Evolutionary conservation across 2,797 vertebrate genomes (phyloP), one percentile per base, ranked within the genome.

Genomic region (Lindbergichthys nudifrons): DNA sequence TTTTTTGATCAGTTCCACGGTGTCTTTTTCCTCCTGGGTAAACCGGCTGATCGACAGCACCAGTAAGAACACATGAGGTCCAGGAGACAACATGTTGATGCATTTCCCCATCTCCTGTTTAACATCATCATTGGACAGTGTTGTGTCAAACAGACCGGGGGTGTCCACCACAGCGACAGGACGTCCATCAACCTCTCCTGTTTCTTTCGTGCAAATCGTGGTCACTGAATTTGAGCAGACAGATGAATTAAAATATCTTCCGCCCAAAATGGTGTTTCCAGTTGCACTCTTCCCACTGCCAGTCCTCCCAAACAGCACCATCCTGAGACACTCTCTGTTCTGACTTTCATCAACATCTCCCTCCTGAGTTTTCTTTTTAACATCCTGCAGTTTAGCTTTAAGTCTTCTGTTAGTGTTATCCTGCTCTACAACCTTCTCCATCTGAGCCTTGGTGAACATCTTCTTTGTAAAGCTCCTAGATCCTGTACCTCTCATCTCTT

Each of bases 241-340:
- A 14, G 52, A 21, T 0, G 51, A 10, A 42, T 10, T 2, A 1
- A 23, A 78, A 78, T 15, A 9, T 0, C 59, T 0, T 18, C 10
- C n/a, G 19, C 70, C 45, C 3, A 65, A n/a, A 45, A 80, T 80
- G n/a, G 73, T 81, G 80, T 84, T 84, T 58, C 36, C 87, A 2
- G 79, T 8, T 1, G 79, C 11, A 8, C 87, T 88, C 43, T 80
- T 84, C 2, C 87, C 84, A 48, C 13, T 11, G 1, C 84, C 87
- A 18, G 82, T 85, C 45, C 81, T 83, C 11, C 86, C 78, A 10
- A 84, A 47, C 47, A 87, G 59, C 13, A 85, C 80, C 4, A 87
- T 70, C 70, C 64, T 85, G 48, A 85, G 53, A 43, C 36, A 1
- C 16, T 80, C 68, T 50, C 30, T 5, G 9, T 58, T 67, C 53